Conservation (phyloP, 2,113 vertebrate species). For the Thinocorus orbignyianus region DNA sequence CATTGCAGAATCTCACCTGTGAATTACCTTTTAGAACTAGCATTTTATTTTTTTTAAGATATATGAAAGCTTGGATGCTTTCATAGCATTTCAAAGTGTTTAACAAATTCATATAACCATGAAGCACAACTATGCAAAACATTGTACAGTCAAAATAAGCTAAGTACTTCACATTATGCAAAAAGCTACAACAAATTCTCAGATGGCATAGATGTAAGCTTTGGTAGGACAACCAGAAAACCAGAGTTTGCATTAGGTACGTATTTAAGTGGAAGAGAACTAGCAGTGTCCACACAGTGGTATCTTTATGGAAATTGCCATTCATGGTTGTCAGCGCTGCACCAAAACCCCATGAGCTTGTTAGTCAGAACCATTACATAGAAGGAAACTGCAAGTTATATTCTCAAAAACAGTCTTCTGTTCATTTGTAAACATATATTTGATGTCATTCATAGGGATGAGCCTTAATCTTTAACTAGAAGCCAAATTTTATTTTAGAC, state of each 20-base stretch:
- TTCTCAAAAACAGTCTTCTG: background rate
- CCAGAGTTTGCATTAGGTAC: background rate
- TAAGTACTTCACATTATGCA: background rate
- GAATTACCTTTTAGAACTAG: background rate
- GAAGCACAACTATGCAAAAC: background rate
- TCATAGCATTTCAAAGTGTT: background rate
- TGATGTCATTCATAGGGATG: background rate
- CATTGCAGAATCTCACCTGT: background rate
- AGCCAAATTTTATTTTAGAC: background rate
- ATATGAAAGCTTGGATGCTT: background rate
- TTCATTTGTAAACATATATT: background rate
- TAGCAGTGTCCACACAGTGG: rapidly evolving
- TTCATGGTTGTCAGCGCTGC: background rate
- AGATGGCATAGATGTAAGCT: background rate
- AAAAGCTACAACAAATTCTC: background rate
- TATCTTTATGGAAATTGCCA: background rate
- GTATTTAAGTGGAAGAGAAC: background rate
- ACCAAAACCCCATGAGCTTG: background rate
- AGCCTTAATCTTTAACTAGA: background rate
- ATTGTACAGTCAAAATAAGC: background rate
- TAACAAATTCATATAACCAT: background rate
- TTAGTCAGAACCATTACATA: background rate
- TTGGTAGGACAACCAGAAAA: background rate
- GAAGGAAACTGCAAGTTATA: background rate
- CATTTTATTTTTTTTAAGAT: background rate